Conservation (phyloP, 2,797 vertebrate genomes). For the Schizopygopsis pylzovi region DNA sequence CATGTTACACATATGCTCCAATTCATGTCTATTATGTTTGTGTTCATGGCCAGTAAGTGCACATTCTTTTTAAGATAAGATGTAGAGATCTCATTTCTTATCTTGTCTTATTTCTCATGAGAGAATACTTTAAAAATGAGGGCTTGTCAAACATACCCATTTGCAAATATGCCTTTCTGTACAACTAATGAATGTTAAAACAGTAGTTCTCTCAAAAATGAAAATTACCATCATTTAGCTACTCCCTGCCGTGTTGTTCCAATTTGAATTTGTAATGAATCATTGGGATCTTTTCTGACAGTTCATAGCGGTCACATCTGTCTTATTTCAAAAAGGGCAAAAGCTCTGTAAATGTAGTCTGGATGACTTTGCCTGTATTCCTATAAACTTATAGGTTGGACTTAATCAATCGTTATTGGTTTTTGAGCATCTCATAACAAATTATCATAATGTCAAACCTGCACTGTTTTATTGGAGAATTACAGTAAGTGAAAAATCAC, state of each 20-base stretch:
- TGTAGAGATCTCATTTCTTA: background rate
- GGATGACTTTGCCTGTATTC: background rate
- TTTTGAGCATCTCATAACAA: background rate
- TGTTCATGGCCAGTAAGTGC: slow-evolving; percentile 8
- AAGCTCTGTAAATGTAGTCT: background rate
- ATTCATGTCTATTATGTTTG: slow-evolving; percentile 2
- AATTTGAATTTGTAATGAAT: background rate
- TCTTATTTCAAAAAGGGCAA: background rate
- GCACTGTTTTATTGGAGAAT: background rate
- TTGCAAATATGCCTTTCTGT: background rate
- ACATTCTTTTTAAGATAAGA: slow-evolving; percentile 25
- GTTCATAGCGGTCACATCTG: background rate
- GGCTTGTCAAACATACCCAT: background rate
- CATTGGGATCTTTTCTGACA: background rate
- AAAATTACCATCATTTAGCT: background rate
- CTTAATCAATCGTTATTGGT: background rate
- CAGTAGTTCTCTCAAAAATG: background rate
- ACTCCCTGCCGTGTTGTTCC: background rate
- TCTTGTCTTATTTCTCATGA: background rate
- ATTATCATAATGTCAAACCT: background rate
- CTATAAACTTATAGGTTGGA: background rate
- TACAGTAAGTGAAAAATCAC: background rate
- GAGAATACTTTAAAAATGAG: background rate
- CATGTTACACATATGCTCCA: background rate
- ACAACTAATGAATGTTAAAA: background rate